phyloP scores from a whole-genome alignment of 2,113 vertebrate species.

The Tragulus kanchil region DNA sequence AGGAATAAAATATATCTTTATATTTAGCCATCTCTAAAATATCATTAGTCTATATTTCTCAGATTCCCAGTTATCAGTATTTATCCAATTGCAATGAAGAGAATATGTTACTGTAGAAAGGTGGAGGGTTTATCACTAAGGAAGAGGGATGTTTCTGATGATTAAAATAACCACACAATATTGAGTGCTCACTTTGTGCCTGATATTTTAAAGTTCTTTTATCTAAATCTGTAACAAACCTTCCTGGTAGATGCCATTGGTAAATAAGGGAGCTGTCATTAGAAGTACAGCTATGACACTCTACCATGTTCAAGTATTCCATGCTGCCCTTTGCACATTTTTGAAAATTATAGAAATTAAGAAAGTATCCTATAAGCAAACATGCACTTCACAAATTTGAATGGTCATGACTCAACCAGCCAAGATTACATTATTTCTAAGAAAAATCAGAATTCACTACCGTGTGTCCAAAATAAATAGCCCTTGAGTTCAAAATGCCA shows the following conservation, averaged over 20 bases:
- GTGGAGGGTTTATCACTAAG: not conserved
- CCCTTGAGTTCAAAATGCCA: conserved; percentile 34
- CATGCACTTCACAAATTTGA: not conserved
- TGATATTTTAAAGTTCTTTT: not conserved
- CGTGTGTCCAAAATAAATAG: not conserved
- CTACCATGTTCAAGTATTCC: not conserved
- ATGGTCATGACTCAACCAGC: not conserved
- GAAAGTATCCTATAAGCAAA: not conserved
- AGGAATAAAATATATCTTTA: not conserved
- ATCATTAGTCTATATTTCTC: not conserved
- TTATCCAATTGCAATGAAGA: not conserved
- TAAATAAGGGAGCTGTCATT: not conserved
- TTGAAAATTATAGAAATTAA: conserved; percentile 15
- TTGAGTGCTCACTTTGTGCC: not conserved
- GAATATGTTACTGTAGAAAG: not conserved
- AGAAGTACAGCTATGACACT: not conserved
- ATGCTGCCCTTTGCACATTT: not conserved
- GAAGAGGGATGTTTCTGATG: not conserved
- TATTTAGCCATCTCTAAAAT: not conserved
- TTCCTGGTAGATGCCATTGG: not conserved
- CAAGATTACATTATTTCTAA: not conserved
- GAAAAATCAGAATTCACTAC: not conserved
- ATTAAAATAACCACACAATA: not conserved
- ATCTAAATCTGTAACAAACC: not conserved
- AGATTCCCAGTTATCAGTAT: not conserved